Evolutionary conservation across 2,797 vertebrate species (phyloP).

Genomic region (Phylloscopus collybita): DNA sequence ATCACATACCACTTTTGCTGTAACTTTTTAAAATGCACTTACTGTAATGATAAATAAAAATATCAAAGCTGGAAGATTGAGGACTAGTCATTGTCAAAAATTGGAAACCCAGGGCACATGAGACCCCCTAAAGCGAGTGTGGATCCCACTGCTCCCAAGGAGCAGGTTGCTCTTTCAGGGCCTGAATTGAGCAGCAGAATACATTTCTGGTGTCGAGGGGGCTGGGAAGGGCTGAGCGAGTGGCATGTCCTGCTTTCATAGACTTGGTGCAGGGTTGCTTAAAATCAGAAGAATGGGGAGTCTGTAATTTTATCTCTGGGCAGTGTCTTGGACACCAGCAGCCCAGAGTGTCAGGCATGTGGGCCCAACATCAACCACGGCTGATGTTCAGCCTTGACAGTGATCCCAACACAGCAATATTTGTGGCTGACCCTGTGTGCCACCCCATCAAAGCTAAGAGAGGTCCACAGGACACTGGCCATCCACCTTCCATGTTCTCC

Average conservation of each 20-base stretch:
- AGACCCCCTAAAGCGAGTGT: not conserved
- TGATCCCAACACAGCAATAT: fast-evolving
- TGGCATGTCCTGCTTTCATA: not conserved
- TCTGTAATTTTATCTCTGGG: not conserved
- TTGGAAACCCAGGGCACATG: not conserved
- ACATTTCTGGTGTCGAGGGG: not conserved
- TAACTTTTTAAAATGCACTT: not conserved
- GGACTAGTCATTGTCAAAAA: not conserved
- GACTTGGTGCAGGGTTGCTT: not conserved
- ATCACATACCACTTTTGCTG: not conserved
- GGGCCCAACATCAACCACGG: not conserved
- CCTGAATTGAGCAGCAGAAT: not conserved
- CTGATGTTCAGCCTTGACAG: fast-evolving
- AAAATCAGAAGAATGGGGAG: not conserved
- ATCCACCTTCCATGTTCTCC: not conserved
- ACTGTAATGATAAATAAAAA: not conserved
- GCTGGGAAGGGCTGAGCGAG: not conserved
- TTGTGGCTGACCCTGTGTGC: not conserved
- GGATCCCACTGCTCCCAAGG: not conserved
- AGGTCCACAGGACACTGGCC: not conserved
- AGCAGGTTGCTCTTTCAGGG: not conserved
- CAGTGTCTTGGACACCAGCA: not conserved
- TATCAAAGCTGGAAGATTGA: not conserved
- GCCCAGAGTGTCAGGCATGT: not conserved
- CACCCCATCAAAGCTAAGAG: fast-evolving